Evolutionary conservation across 2,113 vertebrate species (phyloP).

Genomic region (Trachemys scripta): DNA sequence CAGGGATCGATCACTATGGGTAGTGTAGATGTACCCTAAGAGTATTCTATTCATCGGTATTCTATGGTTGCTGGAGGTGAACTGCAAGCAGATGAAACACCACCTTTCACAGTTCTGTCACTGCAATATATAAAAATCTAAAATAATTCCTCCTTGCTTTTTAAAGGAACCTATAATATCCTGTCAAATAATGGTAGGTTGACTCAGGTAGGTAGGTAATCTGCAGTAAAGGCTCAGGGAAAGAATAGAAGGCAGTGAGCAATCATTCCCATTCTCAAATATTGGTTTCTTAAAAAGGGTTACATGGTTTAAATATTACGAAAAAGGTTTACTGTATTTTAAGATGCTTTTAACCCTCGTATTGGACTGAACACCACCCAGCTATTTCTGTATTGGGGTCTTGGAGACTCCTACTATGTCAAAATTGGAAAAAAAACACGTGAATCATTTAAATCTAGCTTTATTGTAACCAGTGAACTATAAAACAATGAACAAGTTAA

Average conservation of each 20-base stretch:
- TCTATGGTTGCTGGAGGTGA: neutral
- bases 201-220: neutral
- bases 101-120: neutral
- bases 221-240: neutral
- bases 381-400: too few relatives aligned
- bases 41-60: neutral
- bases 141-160: neutral
- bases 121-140: neutral
- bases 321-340: neutral
- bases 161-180: neutral
- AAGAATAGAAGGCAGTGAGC: neutral
- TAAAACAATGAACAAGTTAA: neutral
- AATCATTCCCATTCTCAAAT: neutral
- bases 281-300: neutral
- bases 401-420: neutral
- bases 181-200: neutral
- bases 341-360: neutral
- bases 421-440: neutral
- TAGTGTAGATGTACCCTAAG: too few relatives aligned
- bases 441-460: neutral
- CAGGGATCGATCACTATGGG: too few relatives aligned
- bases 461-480: neutral
- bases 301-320: neutral
- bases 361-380: neutral
- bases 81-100: neutral